A percentile compares a stretch with the other conserved stretches of the same genome.
Evolutionary conservation across 2,888 invertebrate genomes (phyloP).

Genomic region (Coenonympha arcania): DNA sequence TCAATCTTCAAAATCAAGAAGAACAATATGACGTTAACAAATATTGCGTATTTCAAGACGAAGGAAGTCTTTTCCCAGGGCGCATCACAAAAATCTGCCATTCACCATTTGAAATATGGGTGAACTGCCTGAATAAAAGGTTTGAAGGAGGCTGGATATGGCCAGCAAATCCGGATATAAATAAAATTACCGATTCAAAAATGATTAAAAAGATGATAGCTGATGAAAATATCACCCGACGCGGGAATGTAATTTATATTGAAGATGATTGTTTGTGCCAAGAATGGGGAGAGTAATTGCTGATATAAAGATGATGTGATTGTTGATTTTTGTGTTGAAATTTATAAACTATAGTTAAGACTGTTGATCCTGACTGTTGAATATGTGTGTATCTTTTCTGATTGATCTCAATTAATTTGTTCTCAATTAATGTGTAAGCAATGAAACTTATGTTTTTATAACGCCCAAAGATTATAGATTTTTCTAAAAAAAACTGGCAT

Average conservation of each 20-base stretch:
- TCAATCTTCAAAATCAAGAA: not conserved
- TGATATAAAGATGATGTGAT: too few relatives aligned
- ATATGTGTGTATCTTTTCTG: too few relatives aligned
- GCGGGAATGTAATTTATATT: conserved; percentile 21
- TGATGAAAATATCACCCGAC: conserved; percentile 23
- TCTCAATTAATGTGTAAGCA: too few relatives aligned
- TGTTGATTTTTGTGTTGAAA: too few relatives aligned
- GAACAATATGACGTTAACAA: not conserved
- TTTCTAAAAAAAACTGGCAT: too few relatives aligned
- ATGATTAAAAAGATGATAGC: conserved; percentile 13
- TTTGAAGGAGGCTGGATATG: conserved; percentile 24
- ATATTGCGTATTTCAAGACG: not conserved
- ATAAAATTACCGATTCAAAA: conserved; percentile 7
- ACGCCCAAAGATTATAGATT: too few relatives aligned
- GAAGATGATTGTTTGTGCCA: conserved; percentile 18
- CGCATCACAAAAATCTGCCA: too few relatives aligned
- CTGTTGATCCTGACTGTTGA: too few relatives aligned
- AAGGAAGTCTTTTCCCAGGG: not conserved
- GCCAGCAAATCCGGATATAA: conserved; percentile 21
- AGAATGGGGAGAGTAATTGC: conserved; percentile 5
- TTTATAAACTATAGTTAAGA: too few relatives aligned
- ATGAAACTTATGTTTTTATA: too few relatives aligned
- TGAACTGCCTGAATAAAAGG: conserved; percentile 22
- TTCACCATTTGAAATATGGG: too few relatives aligned
- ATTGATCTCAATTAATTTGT: too few relatives aligned